These are phyloP conservation scores for Cepaea hortensis DNA, from an alignment of 2,888 invertebrate genomes.

Conservation along the genomic window DNA sequence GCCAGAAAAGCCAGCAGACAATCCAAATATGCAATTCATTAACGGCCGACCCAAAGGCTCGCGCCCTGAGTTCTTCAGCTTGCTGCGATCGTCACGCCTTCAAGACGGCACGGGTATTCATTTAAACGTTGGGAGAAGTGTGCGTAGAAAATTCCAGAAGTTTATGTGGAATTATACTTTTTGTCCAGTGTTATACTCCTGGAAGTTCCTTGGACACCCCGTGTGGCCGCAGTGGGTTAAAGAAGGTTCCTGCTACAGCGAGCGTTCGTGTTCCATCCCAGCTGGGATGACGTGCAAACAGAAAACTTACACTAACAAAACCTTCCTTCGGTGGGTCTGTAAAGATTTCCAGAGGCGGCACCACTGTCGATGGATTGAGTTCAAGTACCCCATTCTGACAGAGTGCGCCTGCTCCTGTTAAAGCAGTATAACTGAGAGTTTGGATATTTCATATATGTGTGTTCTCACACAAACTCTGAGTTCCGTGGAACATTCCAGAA, in stretches of 20 bases:
- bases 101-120: slow-evolving; percentile 2
- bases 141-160: slow-evolving; percentile 34
- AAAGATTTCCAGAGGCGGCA: neutral
- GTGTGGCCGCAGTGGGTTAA: slow-evolving; percentile 41
- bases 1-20: neutral
- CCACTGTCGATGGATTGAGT: slow-evolving; percentile 25
- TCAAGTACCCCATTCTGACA: slow-evolving; percentile 30
- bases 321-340: slow-evolving; percentile 34
- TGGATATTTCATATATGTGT: too few species aligned
- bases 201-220: slow-evolving; percentile 15
- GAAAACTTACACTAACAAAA: neutral
- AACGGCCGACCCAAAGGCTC: slow-evolving; percentile 10
- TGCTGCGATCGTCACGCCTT: neutral
- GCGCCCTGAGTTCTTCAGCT: slow-evolving; percentile 3
- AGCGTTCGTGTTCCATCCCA: slow-evolving; percentile 35
- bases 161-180: slow-evolving; percentile 37
- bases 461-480: too few species aligned
- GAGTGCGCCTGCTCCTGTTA: slow-evolving; percentile 31
- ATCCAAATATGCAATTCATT: neutral
- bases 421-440: too few species aligned
- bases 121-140: slow-evolving; percentile 8
- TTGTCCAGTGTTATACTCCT: slow-evolving; percentile 29
- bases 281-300: slow-evolving; percentile 36
- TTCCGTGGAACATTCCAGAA: too few species aligned
- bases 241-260: slow-evolving; percentile 16